phyloP scores from a whole-genome alignment of 2,797 vertebrate genomes.

The Gallinago nigripennis region DNA sequence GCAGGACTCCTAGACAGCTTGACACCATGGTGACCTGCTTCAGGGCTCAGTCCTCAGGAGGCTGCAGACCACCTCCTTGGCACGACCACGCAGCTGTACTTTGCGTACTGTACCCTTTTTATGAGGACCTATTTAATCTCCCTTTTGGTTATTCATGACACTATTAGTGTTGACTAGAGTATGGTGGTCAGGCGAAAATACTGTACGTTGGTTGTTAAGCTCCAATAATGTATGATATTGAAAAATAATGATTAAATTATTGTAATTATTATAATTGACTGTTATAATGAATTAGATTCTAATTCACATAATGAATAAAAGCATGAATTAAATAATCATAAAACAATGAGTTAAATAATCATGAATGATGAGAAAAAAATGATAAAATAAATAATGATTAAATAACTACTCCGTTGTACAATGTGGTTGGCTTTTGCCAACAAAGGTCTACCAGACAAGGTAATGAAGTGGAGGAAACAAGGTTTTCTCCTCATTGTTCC shows the following conservation, averaged over 20 bases:
- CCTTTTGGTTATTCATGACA: background rate
- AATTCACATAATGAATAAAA: background rate
- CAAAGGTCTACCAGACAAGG: background rate
- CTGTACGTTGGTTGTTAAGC: background rate
- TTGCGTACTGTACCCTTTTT: background rate
- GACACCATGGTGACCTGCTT: background rate
- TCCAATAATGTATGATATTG: background rate
- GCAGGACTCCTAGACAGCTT: background rate
- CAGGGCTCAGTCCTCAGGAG: background rate
- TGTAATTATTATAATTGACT: background rate
- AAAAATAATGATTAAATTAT: background rate
- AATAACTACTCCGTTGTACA: background rate
- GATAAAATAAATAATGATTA: background rate
- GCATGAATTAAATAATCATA: background rate
- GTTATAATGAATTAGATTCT: background rate
- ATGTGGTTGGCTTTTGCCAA: background rate
- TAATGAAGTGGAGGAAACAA: background rate
- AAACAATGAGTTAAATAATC: background rate
- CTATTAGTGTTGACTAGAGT: background rate
- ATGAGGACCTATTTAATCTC: background rate
- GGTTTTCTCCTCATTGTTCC: background rate
- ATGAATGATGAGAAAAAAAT: background rate
- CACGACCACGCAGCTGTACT: background rate
- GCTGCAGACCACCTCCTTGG: background rate
- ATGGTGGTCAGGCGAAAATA: background rate